Conservation (phyloP, 1,140 invertebrate genomes). For the Caenorhabditis latens region DNA sequence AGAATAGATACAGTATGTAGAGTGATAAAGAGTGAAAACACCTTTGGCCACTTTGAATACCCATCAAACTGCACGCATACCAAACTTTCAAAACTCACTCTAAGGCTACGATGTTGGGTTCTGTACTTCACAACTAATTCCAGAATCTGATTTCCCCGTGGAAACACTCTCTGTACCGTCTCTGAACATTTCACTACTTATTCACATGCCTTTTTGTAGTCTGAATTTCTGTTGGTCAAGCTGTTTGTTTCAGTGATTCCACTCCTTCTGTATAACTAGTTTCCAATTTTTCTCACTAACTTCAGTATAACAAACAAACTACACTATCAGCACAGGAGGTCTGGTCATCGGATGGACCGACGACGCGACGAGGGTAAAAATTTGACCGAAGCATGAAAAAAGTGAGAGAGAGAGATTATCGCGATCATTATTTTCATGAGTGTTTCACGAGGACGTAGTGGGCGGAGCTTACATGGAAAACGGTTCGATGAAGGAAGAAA, state of each 20-base stretch:
- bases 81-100: background rate
- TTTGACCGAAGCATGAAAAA: slow-evolving; percentile 29
- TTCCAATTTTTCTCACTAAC: background rate
- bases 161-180: background rate
- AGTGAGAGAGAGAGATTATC: slow-evolving; percentile 2
- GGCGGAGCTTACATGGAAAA: background rate
- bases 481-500: background rate
- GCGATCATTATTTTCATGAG: slow-evolving; percentile 14
- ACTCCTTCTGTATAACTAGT: background rate
- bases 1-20: too few relatives aligned
- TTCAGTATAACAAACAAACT: background rate
- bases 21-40: too few relatives aligned
- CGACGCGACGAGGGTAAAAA: slow-evolving; percentile 47
- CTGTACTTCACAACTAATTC: background rate
- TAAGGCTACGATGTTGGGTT: background rate
- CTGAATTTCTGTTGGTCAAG: background rate
- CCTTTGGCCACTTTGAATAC: too few relatives aligned
- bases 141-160: background rate
- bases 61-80: too few relatives aligned
- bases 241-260: slow-evolving; percentile 49
- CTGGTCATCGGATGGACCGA: slow-evolving; percentile 33
- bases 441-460: slow-evolving; percentile 42
- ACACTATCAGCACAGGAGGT: background rate
- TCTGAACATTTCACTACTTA: background rate
- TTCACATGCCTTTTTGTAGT: background rate